Conservation (phyloP, 2,113 vertebrate genomes). For the Elachura formosa region DNA sequence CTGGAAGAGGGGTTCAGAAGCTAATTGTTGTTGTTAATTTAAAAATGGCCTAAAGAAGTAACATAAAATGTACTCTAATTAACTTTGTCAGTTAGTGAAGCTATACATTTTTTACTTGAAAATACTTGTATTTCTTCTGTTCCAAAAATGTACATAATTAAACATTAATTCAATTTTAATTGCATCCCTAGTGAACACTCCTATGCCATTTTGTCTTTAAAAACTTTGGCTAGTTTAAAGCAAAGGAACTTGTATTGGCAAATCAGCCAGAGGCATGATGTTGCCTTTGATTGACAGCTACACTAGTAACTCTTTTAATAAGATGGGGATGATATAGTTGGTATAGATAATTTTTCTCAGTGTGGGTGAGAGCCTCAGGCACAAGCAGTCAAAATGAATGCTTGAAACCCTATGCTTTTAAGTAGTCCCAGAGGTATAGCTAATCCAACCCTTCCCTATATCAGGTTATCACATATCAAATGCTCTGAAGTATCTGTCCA, state of each 20-base stretch:
- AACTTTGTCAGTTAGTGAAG: background rate
- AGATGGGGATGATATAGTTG: background rate
- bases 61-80: background rate
- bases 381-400: background rate
- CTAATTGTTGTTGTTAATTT: slow-evolving; percentile 16
- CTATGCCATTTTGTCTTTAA: background rate
- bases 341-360: background rate
- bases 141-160: background rate
- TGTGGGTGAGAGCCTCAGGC: background rate
- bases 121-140: background rate
- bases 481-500: background rate
- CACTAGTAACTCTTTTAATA: background rate
- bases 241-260: background rate
- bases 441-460: background rate
- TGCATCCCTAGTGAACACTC: background rate
- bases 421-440: background rate
- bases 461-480: background rate
- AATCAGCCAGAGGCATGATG: background rate
- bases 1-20: background rate
- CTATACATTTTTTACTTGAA: background rate
- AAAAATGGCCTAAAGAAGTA: slow-evolving; percentile 1
- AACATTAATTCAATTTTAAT: slow-evolving; percentile 29
- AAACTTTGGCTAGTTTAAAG: background rate
- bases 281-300: slow-evolving; percentile 1
- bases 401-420: background rate